phyloP scores from a whole-genome alignment of 2,113 vertebrate genomes.

The Lanius ludovicianus region DNA sequence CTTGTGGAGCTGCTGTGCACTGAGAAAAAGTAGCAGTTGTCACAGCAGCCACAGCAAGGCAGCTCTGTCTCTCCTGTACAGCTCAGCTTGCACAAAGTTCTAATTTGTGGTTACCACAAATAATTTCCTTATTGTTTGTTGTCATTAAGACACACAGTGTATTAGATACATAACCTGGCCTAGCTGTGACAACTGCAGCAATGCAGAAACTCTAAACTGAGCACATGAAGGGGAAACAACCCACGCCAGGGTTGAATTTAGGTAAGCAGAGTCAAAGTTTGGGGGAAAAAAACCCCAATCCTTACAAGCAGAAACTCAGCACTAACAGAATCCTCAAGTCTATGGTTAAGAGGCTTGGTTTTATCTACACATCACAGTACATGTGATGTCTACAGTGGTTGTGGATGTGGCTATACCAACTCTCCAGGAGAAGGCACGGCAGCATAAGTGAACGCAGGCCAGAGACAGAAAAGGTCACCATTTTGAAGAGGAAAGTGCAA shows the following conservation, averaged over 20 bases:
- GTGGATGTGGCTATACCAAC: not conserved
- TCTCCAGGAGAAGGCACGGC: not conserved
- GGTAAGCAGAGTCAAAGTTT: not conserved
- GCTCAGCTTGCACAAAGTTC: not conserved
- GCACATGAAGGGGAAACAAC: not conserved
- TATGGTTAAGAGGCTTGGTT: accelerated
- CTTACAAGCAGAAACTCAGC: not conserved
- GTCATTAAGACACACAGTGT: not conserved
- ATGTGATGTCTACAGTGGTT: accelerated
- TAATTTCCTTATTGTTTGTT: not conserved
- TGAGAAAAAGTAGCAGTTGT: not conserved
- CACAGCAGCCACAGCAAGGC: not conserved
- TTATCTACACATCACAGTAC: not conserved
- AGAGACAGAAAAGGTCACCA: not conserved
- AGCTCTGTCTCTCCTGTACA: not conserved
- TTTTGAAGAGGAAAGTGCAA: accelerated
- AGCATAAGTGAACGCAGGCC: accelerated
- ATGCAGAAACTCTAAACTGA: not conserved
- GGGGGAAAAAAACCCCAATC: not conserved
- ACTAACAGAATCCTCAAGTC: not conserved
- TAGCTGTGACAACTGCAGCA: not conserved
- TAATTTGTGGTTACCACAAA: not conserved
- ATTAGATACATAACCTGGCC: not conserved
- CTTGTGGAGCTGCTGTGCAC: not conserved
- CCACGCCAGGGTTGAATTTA: not conserved